Conservation (phyloP, 2,888 invertebrate species). For the Apoda limacodes region DNA sequence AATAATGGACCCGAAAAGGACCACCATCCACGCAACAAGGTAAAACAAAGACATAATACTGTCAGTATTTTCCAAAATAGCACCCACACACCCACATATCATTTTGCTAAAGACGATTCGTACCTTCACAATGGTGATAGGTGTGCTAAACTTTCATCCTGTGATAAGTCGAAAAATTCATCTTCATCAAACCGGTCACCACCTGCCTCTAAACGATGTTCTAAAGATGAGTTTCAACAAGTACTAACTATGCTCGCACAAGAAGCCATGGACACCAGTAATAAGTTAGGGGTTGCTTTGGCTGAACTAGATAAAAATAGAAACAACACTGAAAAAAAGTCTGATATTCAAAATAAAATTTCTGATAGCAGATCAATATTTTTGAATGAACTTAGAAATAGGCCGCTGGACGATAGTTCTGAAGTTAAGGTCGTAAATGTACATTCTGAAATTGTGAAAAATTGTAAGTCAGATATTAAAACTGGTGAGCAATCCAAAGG, state of each 20-base stretch:
- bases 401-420: constrained; percentile 31
- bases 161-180: constrained; percentile 64
- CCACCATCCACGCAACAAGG: constrained; percentile 58
- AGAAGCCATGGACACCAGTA: constrained; percentile 81
- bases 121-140: constrained; percentile 61
- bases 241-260: constrained; percentile 78
- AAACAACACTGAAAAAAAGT: constrained; percentile 46
- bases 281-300: constrained; percentile 75
- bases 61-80: constrained; percentile 62
- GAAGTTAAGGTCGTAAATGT: constrained; percentile 38
- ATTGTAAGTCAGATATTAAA: neutral
- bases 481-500: constrained; percentile 33
- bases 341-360: constrained; percentile 58
- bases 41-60: constrained; percentile 65
- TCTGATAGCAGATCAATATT: constrained; percentile 60
- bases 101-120: constrained; percentile 66
- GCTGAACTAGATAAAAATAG: constrained; percentile 68
- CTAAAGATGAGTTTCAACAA: constrained; percentile 74
- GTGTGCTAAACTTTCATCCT: constrained; percentile 59
- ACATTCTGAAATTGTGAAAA: constrained; percentile 29
- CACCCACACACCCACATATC: constrained; percentile 51
- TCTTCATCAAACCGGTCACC: constrained; percentile 70
- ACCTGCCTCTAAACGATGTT: constrained; percentile 55
- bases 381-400: constrained; percentile 56
- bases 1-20: constrained; percentile 56